These are phyloP conservation scores for Pogonophryne albipinna DNA, from an alignment of 2,797 vertebrate genomes.

Conservation along the genomic window DNA sequence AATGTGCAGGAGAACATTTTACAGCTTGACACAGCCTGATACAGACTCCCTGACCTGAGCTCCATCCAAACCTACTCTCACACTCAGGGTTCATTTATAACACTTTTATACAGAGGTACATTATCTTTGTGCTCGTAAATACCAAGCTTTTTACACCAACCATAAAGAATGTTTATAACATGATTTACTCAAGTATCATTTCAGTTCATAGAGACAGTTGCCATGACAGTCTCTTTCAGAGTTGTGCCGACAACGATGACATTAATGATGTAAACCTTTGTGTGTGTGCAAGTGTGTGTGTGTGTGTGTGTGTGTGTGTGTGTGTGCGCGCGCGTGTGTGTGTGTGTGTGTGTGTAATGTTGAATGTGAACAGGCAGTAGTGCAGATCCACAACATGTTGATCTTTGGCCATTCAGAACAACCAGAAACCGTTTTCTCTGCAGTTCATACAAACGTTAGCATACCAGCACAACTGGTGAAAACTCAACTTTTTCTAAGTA, in stretches of 20 bases:
- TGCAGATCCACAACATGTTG: slow-evolving; percentile 4
- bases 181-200: slow-evolving; percentile 14
- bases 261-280: slow-evolving; percentile 44
- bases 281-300: slow-evolving; percentile 5
- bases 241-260: slow-evolving; percentile 25
- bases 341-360: slow-evolving; percentile 12
- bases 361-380: not conserved
- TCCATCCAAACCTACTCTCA: slow-evolving; percentile 20
- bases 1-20: slow-evolving; percentile 31
- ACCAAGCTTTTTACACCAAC: slow-evolving; percentile 2
- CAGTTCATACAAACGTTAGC: not conserved
- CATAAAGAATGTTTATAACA: slow-evolving; percentile 33
- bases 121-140: slow-evolving; percentile 28
- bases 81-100: slow-evolving; percentile 31
- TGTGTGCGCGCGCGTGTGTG: slow-evolving; percentile 12
- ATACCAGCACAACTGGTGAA: not conserved
- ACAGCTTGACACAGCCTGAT: slow-evolving; percentile 53
- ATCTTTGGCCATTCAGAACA: not conserved
- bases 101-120: slow-evolving; percentile 11
- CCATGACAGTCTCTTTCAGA: slow-evolving; percentile 33
- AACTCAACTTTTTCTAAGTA: not conserved
- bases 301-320: slow-evolving; percentile 8
- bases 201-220: slow-evolving; percentile 33
- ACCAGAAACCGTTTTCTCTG: too few relatives aligned
- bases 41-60: slow-evolving; percentile 46